Percentiles rank a stretch among this genome's conserved stretches.
Evolutionary conservation across 2,888 invertebrate species (phyloP).

Genomic region (Galerucella calmariensis): DNA sequence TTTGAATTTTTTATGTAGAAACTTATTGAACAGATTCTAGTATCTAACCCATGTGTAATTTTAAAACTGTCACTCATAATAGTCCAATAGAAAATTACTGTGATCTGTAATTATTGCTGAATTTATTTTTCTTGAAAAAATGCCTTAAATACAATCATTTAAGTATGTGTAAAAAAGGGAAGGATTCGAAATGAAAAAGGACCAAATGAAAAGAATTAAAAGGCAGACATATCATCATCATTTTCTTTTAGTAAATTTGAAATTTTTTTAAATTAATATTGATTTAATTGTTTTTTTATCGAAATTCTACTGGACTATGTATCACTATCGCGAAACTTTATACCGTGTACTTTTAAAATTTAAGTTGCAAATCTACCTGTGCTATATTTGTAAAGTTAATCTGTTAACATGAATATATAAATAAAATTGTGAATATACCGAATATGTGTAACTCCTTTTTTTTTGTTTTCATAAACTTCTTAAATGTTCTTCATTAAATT

Average conservation of each 20-base stretch:
- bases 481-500: constrained; percentile 20
- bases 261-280: neutral
- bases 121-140: neutral
- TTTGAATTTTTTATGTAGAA: neutral
- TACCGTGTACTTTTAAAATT: neutral
- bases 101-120: neutral
- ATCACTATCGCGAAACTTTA: neutral
- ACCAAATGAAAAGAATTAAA: neutral
- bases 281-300: neutral
- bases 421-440: constrained; percentile 11
- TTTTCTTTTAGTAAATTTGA: neutral
- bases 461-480: constrained; percentile 16
- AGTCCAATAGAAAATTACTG: neutral
- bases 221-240: neutral
- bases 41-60: neutral
- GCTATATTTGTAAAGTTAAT: constrained; percentile 12
- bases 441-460: constrained; percentile 2
- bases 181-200: no score
- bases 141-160: neutral
- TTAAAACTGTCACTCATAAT: neutral
- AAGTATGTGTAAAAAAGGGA: neutral
- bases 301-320: constrained; percentile 6
- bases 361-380: constrained; percentile 1
- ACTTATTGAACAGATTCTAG: neutral
- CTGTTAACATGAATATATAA: constrained; percentile 3